Conservation (phyloP, 2,888 invertebrate genomes). For the Cantharis lateralis region DNA sequence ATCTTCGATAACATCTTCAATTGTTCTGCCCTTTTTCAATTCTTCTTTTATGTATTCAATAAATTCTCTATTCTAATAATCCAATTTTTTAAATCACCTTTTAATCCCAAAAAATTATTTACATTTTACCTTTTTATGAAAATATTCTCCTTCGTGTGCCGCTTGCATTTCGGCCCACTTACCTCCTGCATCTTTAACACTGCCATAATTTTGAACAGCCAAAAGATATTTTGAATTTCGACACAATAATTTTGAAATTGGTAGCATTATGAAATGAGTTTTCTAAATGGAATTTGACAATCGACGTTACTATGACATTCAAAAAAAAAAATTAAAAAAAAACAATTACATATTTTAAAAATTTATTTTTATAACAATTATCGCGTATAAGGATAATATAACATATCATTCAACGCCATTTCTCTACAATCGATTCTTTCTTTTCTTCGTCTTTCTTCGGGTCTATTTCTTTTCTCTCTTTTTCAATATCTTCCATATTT, state of each 20-base stretch:
- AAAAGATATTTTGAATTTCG: background rate
- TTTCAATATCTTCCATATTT: background rate
- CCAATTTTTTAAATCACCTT: background rate
- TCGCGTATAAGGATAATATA: background rate
- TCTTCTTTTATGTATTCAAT: constrained; percentile 10
- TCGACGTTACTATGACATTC: background rate
- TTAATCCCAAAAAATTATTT: background rate
- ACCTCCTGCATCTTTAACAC: constrained; percentile 10
- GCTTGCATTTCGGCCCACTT: constrained; percentile 26
- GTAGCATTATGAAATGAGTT: background rate
- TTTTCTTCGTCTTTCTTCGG: background rate
- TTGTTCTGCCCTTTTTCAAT: constrained; percentile 15
- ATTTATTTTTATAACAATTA: background rate
- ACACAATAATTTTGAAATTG: constrained; percentile 1
- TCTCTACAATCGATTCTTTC: background rate
- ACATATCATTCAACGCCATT: background rate
- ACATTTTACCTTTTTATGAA: constrained; percentile 28
- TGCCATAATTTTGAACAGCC: background rate
- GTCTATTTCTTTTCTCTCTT: background rate
- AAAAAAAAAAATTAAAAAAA: background rate
- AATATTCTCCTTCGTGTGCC: constrained; percentile 35
- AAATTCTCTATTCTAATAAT: constrained; percentile 9
- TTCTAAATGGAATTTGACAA: background rate
- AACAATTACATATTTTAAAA: background rate
- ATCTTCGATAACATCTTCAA: constrained; percentile 18